Conservation (phyloP, 1,140 invertebrate genomes). For the Pemphigus obesinymphae region DNA sequence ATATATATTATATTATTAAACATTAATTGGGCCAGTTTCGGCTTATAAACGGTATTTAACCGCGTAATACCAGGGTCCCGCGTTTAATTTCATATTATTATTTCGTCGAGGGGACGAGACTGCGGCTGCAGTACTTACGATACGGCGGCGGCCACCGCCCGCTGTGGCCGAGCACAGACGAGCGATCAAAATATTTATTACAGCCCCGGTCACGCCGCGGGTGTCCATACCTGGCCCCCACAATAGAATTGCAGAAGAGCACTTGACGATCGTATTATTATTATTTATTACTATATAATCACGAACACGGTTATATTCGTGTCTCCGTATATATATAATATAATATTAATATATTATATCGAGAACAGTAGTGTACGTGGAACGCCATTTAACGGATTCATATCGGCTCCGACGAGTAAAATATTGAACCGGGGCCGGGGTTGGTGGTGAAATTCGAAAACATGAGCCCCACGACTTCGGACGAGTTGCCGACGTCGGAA, state of each 20-base stretch:
- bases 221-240: background rate
- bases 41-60: conserved; percentile 21
- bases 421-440: too few species aligned
- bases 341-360: too few species aligned
- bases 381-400: too few species aligned
- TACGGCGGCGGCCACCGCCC: background rate
- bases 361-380: background rate
- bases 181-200: conserved; percentile 31
- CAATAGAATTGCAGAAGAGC: background rate
- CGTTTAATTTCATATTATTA: conserved; percentile 12
- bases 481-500: too few species aligned
- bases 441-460: too few species aligned
- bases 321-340: background rate
- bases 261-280: conserved; percentile 15
- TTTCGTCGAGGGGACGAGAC: background rate
- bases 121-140: background rate
- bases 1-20: background rate
- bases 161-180: background rate
- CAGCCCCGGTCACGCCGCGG: background rate
- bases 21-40: conserved; percentile 25
- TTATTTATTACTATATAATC: too few species aligned
- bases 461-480: too few species aligned
- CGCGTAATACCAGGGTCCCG: background rate
- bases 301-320: background rate
- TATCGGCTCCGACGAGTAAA: too few species aligned